A percentile compares a stretch with the other conserved stretches of the same genome.
These are phyloP conservation scores for Artemisiospiza belli DNA, from an alignment of 2,113 vertebrate genomes.

Conservation along the genomic window DNA sequence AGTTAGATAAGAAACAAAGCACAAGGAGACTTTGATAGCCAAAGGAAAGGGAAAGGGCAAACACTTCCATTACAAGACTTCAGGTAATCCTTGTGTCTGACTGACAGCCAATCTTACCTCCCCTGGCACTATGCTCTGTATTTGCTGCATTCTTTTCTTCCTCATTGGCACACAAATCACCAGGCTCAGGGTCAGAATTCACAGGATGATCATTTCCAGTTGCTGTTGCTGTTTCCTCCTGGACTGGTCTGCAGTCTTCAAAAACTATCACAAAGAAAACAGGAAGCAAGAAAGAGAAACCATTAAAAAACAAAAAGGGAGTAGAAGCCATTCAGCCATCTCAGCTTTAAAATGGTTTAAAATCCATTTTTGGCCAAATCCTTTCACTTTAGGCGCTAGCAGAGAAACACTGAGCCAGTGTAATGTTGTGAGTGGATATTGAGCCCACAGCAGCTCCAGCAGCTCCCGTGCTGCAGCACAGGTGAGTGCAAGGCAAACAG, in stretches of 20 bases:
- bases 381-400: background rate
- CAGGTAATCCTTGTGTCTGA: background rate
- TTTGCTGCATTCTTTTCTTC: slow-evolving; percentile 53
- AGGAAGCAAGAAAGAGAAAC: background rate
- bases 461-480: background rate
- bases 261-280: slow-evolving; percentile 33
- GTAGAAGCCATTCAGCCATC: background rate
- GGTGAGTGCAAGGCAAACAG: rapidly evolving
- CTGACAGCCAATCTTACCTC: slow-evolving; percentile 45
- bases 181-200: slow-evolving; percentile 73
- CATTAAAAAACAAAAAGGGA: background rate
- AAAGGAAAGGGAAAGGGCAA: background rate
- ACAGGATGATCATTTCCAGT: slow-evolving; percentile 46
- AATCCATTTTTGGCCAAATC: background rate
- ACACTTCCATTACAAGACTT: background rate
- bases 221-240: slow-evolving; percentile 77
- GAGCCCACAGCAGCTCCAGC: background rate
- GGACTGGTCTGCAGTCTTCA: slow-evolving; percentile 77
- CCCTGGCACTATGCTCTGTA: background rate
- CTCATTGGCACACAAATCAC: slow-evolving; percentile 71
- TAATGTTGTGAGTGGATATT: background rate
- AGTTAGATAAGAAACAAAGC: background rate
- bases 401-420: background rate
- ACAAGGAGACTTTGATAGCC: background rate
- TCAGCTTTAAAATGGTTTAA: background rate